These are phyloP conservation scores for Gerris buenoi DNA, from an alignment of 1,140 invertebrate genomes.

Conservation along the genomic window DNA sequence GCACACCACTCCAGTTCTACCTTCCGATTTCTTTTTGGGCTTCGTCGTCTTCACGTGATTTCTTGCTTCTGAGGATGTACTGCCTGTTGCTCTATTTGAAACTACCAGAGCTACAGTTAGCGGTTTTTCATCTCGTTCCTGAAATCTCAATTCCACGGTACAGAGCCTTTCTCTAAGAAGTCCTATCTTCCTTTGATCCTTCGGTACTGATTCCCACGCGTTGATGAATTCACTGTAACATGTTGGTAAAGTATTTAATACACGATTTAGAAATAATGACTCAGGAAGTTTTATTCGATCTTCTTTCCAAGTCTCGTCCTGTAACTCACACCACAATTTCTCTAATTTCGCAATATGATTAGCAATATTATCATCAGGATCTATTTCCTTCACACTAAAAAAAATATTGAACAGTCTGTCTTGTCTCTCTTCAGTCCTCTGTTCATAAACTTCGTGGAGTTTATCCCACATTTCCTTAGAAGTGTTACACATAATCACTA, in stretches of 20 bases:
- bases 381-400: constrained; percentile 21
- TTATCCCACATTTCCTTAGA: constrained; percentile 22
- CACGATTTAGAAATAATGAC: constrained; percentile 19
- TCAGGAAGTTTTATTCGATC: constrained; percentile 20
- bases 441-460: constrained; percentile 20
- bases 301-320: constrained; percentile 22
- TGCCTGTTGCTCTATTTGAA: not conserved
- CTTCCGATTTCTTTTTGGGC: not conserved
- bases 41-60: not conserved
- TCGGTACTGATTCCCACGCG: constrained; percentile 21
- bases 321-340: constrained; percentile 21
- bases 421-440: constrained; percentile 22
- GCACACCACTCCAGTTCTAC: constrained; percentile 12
- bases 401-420: constrained; percentile 23
- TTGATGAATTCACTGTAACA: constrained; percentile 22
- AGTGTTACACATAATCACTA: constrained; percentile 5
- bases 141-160: constrained; percentile 1
- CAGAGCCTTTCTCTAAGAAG: constrained; percentile 1
- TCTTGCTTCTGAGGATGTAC: not conserved
- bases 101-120: not conserved
- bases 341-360: constrained; percentile 21
- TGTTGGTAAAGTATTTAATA: constrained; percentile 17
- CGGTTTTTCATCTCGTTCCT: constrained; percentile 1
- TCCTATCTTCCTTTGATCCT: not conserved
- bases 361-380: constrained; percentile 18